phyloP scores from a whole-genome alignment of 2,113 vertebrate species.

The Potamarius usumacintae region DNA sequence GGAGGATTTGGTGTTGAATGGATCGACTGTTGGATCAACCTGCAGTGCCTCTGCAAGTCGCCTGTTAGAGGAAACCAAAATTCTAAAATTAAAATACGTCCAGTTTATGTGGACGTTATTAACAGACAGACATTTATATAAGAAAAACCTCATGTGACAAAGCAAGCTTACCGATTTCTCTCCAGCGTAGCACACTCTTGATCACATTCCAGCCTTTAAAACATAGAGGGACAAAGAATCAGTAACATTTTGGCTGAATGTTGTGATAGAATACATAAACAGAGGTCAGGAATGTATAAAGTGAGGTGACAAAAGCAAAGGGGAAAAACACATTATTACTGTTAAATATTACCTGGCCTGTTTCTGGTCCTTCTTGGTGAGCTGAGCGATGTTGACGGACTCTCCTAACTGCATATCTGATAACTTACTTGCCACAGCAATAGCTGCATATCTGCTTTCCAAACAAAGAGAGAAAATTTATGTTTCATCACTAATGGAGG shows the following conservation, averaged over 20 bases:
- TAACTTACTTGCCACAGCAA: conserved; percentile 93
- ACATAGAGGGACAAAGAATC: conserved; percentile 20
- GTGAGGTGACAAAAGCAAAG: background rate
- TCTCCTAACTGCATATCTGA: conserved; percentile 94
- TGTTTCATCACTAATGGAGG: background rate
- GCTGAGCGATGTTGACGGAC: conserved; percentile 88
- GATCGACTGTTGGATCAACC: conserved; percentile 86
- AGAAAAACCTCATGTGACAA: background rate
- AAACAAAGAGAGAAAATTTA: conserved; percentile 2
- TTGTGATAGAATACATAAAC: background rate
- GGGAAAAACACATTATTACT: background rate
- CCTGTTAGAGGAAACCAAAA: conserved; percentile 37
- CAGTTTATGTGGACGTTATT: background rate
- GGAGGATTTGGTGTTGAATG: conserved; percentile 84
- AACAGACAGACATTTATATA: background rate
- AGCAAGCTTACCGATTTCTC: conserved; percentile 82
- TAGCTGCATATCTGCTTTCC: conserved; percentile 87
- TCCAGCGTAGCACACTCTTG: conserved; percentile 90
- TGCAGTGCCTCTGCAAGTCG: conserved; percentile 91
- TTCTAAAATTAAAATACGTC: background rate
- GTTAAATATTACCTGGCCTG: conserved; percentile 79
- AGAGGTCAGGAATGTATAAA: background rate
- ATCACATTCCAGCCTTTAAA: conserved; percentile 89
- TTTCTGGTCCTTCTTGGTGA: conserved; percentile 92
- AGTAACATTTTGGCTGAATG: no score